These are phyloP conservation scores for Lophotis ruficrista DNA, from an alignment of 2,113 vertebrate species.

Conservation along the genomic window DNA sequence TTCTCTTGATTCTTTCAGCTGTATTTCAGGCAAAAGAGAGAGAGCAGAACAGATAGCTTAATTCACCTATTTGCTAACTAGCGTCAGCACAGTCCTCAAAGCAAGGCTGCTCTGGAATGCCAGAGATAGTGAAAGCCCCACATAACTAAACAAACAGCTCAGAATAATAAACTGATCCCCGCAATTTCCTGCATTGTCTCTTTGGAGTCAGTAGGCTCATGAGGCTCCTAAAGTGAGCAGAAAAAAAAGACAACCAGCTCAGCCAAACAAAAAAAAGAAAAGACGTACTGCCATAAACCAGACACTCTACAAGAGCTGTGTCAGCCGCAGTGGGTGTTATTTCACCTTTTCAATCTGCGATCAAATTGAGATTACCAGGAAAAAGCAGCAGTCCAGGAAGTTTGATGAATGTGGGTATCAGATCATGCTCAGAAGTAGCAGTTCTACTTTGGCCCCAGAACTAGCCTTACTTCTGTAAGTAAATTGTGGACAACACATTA, in stretches of 20 bases:
- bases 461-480: not conserved
- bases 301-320: not conserved
- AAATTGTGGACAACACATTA: not conserved
- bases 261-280: not conserved
- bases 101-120: conserved; percentile 30
- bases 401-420: not conserved
- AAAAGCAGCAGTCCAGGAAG: not conserved
- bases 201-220: not conserved
- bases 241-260: not conserved
- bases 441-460: not conserved
- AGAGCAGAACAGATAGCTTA: not conserved
- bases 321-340: not conserved
- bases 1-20: not conserved
- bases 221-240: not conserved
- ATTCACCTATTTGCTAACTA: conserved; percentile 18
- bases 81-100: not conserved
- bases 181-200: conserved; percentile 36
- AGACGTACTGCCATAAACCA: not conserved
- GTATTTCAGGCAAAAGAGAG: not conserved
- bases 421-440: not conserved
- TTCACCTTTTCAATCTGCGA: not conserved
- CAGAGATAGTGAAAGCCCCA: conserved; percentile 31
- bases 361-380: not conserved
- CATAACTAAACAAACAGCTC: conserved; percentile 44
- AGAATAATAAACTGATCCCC: conserved; percentile 48